Base-by-base conservation (phyloP, 2,113 vertebrate species). In the Apteryx mantelli region DNA sequence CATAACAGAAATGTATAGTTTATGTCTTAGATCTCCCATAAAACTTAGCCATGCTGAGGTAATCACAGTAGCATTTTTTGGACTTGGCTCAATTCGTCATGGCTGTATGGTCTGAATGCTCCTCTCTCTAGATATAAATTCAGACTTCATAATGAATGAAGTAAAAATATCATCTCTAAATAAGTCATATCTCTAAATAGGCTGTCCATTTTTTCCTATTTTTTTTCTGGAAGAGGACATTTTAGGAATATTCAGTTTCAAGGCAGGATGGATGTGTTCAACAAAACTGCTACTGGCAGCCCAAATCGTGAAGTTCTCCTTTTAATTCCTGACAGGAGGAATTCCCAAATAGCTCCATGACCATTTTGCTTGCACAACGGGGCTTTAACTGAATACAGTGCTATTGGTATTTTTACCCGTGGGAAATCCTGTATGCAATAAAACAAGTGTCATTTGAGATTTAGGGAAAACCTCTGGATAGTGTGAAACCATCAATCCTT, bases 41-140 rank as follows among this genome's bases (percentile, higher is more conserved):
- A 97, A 95, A 78, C 7, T 55, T 64, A 55, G 86, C 88, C 90
- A 73, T 95, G 76, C 63, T 93, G 83, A 92, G 78, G 58, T 70
- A 89, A 44, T 78, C 82, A 85, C 28, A 95, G 78, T 66, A 82
- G 32, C 32, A 55, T 44, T 61, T 28, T 86, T 95, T 58, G 60
- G 60, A 88, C 70, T 82, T 82, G 34, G 55, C 32, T 83, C 30
- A 58, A 78, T 64, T 93, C 2, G 11, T 95, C 61, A 86, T 17
- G 69, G 61, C 40, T 77, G 89, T 77, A 70, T 68, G 40, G 25
- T 90, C 64, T 94, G 64, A 89, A 1, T 55, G 61, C 36, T 91
- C 32, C 56, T 80, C 78, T 91, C 71, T 68, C 64, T 81, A 79
- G 63, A 81, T 68, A 42, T 21, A 85, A 92, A 92, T 42, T 89